phyloP scores from a whole-genome alignment of 2,113 vertebrate species.

The Campylorhamphus procurvoides region DNA sequence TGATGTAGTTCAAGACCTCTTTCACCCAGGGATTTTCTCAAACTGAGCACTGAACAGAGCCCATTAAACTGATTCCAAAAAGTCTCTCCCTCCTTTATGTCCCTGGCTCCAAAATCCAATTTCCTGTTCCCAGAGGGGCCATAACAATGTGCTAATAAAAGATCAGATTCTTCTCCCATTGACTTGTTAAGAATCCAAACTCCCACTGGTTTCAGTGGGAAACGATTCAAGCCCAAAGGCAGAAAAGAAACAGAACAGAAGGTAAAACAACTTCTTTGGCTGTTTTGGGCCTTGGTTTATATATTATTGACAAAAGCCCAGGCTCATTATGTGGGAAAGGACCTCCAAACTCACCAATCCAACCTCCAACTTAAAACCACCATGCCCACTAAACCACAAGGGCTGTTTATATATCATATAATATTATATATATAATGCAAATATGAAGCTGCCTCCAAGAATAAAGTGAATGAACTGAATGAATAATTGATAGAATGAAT shows the following conservation, averaged over 20 bases:
- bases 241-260: not conserved
- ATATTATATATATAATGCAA: not conserved
- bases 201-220: not conserved
- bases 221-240: not conserved
- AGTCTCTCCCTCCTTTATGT: not conserved
- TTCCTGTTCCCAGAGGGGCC: not conserved
- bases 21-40: not conserved
- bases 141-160: not conserved
- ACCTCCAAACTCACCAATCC: not conserved
- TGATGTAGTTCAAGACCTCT: not conserved
- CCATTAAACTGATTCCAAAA: not conserved
- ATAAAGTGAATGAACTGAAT: not conserved
- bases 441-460: not conserved
- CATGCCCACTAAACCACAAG: not conserved
- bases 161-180: not conserved
- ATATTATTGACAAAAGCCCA: not conserved
- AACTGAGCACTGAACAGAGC: not conserved
- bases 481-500: not conserved
- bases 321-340: not conserved
- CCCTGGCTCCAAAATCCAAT: not conserved
- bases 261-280: not conserved
- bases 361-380: not conserved
- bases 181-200: not conserved
- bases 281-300: not conserved
- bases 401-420: not conserved